Base-by-base conservation (phyloP, 2,888 invertebrate species). In the Cotesia congregata region DNA sequence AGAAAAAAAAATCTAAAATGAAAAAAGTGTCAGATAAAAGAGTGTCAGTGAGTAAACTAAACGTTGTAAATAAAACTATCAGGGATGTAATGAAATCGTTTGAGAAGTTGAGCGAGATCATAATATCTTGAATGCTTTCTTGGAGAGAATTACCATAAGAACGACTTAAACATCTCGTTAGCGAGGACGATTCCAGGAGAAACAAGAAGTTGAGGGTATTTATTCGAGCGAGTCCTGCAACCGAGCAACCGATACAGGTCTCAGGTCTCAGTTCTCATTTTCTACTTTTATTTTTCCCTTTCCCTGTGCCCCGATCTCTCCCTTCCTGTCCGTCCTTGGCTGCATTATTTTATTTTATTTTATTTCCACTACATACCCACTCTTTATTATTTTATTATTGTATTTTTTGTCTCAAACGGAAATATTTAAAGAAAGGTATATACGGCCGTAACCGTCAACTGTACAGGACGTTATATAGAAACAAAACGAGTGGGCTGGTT, bases 141-240 rank as follows among this genome's bases (percentile, higher is more conserved):
- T 60, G 9, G 70, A 65, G 61, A 64, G 60, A 74, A 77, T 77
- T 77, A 74, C 77, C 77, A 77, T 77, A 77, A 74, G 67, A 77
- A 77, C 76, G 73, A 77, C 76, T 77, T 73, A 65, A 77, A 71
- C 74, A 73, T 74, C 77, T 77, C 77, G 77, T 77, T 77, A 77
- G 71, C 20, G 71, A 67, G 67, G 69, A 77, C 73, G 72, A 77
- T 72, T 72, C 39, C 59, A 30, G 59, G 69, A 30, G 39, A 77
- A 77, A 77, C 73, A 20, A 30, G 50, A 50, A 50, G 50, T 50
- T 50, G 50, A 50, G 67, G 20, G 67, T 77, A 77, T 73, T 77
- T 77, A 73, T 74, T 76, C 72, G 67, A 60, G 59, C 67, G 69
- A 69, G 73, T 73, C 67, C 39, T 38, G 68, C 67, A 74, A 50